Evolutionary conservation across 2,113 vertebrate genomes (phyloP).

Genomic region (Thamnophis sirtalis): DNA sequence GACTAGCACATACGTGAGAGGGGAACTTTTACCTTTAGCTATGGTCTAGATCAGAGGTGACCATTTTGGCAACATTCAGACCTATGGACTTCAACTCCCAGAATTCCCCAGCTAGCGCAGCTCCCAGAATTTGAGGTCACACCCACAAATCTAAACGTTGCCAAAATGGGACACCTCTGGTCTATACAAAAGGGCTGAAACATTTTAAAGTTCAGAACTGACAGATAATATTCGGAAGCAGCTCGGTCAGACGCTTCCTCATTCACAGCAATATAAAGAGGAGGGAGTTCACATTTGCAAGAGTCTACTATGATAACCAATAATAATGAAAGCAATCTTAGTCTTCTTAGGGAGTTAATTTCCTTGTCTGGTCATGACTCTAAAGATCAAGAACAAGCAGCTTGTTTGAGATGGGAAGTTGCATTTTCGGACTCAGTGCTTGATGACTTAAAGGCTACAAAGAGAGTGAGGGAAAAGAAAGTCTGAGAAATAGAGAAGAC

Average conservation of each 20-base stretch:
- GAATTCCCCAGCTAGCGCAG: neutral
- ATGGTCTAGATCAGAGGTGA: neutral
- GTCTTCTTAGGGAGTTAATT: neutral
- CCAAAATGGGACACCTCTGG: neutral
- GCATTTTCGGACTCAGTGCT: neutral
- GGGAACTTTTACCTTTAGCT: too few species aligned
- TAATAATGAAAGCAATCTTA: neutral
- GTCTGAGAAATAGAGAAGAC: neutral
- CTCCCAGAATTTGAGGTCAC: neutral
- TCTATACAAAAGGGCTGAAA: neutral
- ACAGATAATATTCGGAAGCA: neutral
- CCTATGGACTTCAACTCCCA: neutral
- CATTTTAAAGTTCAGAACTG: neutral
- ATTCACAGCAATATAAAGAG: neutral
- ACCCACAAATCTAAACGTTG: neutral
- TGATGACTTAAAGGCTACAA: neutral
- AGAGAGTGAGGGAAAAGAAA: neutral
- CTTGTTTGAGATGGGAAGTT: neutral
- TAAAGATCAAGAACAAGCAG: neutral
- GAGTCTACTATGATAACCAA: neutral
- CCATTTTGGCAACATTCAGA: neutral
- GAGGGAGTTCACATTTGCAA: neutral
- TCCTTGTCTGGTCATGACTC: neutral
- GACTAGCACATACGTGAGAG: too few species aligned
- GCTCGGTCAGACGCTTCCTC: neutral